Conservation (phyloP, 2,888 invertebrate genomes). For the Smittia sp. region DNA sequence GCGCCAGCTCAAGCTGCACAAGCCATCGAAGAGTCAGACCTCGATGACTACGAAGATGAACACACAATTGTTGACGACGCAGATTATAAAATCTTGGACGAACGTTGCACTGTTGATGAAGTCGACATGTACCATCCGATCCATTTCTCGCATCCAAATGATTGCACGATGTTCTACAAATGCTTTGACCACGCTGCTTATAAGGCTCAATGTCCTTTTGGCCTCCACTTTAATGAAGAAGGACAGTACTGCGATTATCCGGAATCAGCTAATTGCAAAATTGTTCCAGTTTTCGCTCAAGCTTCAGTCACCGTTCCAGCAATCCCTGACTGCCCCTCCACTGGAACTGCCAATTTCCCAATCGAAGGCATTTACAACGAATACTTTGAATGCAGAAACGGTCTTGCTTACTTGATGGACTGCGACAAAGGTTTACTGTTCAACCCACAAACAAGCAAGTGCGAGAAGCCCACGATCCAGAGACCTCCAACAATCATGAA, state of each 20-base stretch:
- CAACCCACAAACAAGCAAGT: background rate
- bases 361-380: background rate
- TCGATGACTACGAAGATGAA: no score
- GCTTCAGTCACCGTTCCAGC: background rate
- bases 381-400: background rate
- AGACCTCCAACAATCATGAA: background rate
- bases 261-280: background rate
- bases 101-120: background rate
- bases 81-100: background rate
- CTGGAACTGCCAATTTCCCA: background rate
- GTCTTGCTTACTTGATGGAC: conserved; percentile 8
- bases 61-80: no score
- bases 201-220: conserved; percentile 18
- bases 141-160: conserved; percentile 18
- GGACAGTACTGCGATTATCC: background rate
- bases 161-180: conserved; percentile 25
- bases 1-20: background rate
- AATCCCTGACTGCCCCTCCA: background rate
- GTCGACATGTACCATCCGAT: conserved; percentile 12
- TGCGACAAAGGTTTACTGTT: background rate
- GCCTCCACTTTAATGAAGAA: background rate
- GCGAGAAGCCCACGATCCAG: background rate
- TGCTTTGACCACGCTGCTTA: conserved; percentile 15
- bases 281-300: background rate
- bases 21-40: background rate